Evolutionary conservation across 1,140 invertebrate species (phyloP).

Genomic region (Theocolax elegans): DNA sequence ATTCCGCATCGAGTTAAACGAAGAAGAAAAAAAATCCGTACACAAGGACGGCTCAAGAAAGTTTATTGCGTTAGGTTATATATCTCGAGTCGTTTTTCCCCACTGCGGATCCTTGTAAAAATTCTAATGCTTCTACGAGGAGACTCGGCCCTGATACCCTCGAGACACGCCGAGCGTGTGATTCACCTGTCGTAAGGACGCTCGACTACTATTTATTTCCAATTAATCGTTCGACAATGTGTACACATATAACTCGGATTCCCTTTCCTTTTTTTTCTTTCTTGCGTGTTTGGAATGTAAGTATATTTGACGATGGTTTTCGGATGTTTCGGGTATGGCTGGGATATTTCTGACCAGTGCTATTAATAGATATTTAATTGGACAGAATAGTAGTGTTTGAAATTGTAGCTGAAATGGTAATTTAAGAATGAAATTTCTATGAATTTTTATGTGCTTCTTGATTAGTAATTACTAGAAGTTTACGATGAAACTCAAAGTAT

Average conservation of each 20-base stretch:
- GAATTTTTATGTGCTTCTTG: too few species aligned
- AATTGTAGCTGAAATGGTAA: too few species aligned
- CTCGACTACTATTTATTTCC: conserved; percentile 5
- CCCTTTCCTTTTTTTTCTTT: too few species aligned
- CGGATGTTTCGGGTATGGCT: too few species aligned
- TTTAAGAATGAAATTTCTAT: too few species aligned
- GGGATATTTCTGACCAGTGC: too few species aligned
- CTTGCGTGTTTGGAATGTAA: too few species aligned
- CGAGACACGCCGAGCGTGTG: background rate
- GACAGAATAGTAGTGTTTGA: too few species aligned
- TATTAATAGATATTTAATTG: too few species aligned
- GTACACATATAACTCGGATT: background rate
- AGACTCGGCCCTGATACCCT: conserved; percentile 30
- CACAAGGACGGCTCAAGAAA: conserved; percentile 4
- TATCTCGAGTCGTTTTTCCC: background rate
- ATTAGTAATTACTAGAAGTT: too few species aligned
- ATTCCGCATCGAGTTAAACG: background rate
- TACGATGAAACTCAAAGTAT: too few species aligned
- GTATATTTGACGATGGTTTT: too few species aligned
- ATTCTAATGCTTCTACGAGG: conserved; percentile 28
- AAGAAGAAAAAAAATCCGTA: conserved; percentile 1
- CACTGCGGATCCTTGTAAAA: conserved; percentile 38
- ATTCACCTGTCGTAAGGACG: conserved; percentile 46
- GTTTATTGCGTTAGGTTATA: background rate
- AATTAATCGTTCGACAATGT: conserved; percentile 15